Evolutionary conservation across 1,140 invertebrate genomes (phyloP), one percentile per base, ranked within the genome.

Genomic region (Coelopa frigida): DNA sequence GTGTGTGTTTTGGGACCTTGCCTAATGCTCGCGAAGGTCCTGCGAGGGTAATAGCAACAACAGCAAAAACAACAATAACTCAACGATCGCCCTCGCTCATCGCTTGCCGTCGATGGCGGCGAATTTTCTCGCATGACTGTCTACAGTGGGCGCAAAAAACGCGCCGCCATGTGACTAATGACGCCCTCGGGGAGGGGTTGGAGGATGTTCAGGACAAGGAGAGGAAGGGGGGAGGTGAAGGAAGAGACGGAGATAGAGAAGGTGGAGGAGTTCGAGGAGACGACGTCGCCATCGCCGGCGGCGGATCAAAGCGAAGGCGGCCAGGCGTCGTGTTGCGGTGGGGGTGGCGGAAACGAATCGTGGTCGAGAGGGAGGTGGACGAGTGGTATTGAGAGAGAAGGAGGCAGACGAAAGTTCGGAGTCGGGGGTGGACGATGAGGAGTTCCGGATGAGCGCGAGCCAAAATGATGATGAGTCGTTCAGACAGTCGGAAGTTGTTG

Each of bases 131-230:
- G 22, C 39, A 44, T 22, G 33, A 44, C 29, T n/a, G n/a, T n/a
- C n/a, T n/a, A n/a, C n/a, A n/a, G n/a, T n/a, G n/a, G n/a, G n/a
- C n/a, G n/a, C n/a, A n/a, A n/a, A n/a, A n/a, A n/a, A n/a, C n/a
- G 32, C 31, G 52, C 35, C 38, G 46, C 50, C 55, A 58, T 56
- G 54, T 59, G 60, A 61, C 60, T 63, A 63, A 63, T 63, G 60
- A 62, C 58, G 52, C 55, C 60, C 60, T 54, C 40, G 58, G 58
- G 60, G 55, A 63, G 46, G 42, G 47, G 20, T 20, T 5, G 18
- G 37, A 40, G 15, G n/a, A 42, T 50, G 29, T 49, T 35, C 29
- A 35, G 24, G 33, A 29, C 42, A 45, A 49, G 22, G 26, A 38
- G 41, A 21, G 20, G 11, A 40, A 24, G n/a, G n/a, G 15, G 18